Evolutionary conservation across 2,113 vertebrate genomes (phyloP), one percentile per base, ranked within the genome.

Genomic region (Scytalopus superciliaris): DNA sequence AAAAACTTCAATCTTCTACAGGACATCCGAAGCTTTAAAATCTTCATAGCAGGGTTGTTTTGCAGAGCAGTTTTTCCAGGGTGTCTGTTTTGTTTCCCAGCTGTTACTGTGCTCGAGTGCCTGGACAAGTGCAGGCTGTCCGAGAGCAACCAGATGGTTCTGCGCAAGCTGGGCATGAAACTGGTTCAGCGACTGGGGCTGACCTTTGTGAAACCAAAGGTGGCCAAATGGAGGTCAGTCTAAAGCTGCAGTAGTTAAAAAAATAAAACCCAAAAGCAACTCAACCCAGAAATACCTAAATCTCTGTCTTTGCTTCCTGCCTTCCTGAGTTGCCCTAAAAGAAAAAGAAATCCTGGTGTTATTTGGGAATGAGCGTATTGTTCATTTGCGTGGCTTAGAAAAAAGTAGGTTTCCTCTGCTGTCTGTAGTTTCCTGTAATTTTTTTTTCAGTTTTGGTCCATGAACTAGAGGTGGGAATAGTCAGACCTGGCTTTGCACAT

Each of bases 221-320:
- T 99, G 84, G 99, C 99, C 1, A 96, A 97, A 19, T 99, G 99
- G 99, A 99, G 99, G 99, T 99, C 52, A 97, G 98, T 97, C 49
- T 39, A 67, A 76, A 74, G 25, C 30, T 84, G 49, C 33, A 87
- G 74, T 7, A 30, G 10, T 75, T 75, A 0, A 5, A 7, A 47
- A n/a, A 13, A 35, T 28, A 7, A 27, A 60, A 52, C n/a, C 18
- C n/a, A 14, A 24, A 63, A 81, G 44, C 40, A 57, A 87, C 12
- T 27, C 44, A 67, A 7, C 8, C 39, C 47, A 19, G 8, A 63
- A 77, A 30, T 56, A 19, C 2, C 12, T 35, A 24, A 60, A 89
- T 69, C 12, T 3, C 2, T 60, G 9, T 3, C 3, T 55, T 44
- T 90, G 16, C 19, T 14, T 57, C 74, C 47, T 77, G 42, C 22